Conservation (phyloP, 2,797 vertebrate genomes). For the Avahi laniger region DNA sequence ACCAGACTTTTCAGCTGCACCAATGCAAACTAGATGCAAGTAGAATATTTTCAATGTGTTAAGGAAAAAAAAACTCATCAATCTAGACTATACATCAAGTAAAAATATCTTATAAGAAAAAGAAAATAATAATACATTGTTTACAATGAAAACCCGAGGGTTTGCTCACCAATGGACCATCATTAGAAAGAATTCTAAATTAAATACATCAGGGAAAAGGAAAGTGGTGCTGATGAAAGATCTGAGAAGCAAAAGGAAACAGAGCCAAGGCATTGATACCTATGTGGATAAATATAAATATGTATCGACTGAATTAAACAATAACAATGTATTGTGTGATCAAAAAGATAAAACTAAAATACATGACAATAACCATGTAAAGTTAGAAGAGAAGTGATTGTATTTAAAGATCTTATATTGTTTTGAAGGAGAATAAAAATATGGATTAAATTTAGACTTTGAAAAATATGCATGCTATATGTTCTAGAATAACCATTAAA, state of each 20-base stretch:
- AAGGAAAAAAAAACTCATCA: neutral
- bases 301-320: slow-evolving; percentile 1
- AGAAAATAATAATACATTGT: neutral
- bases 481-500: neutral
- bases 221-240: neutral
- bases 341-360: slow-evolving; percentile 22
- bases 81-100: neutral
- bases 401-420: neutral
- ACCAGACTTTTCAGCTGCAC: neutral
- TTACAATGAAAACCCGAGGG: neutral
- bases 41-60: neutral
- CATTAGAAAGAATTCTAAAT: neutral
- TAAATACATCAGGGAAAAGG: neutral
- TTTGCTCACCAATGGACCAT: neutral
- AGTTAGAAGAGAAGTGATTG: neutral
- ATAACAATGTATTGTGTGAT: neutral
- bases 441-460: neutral
- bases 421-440: neutral
- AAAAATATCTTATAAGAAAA: slow-evolving; percentile 23
- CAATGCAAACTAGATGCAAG: neutral
- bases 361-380: neutral
- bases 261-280: neutral
- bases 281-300: neutral
- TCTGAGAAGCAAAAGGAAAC: slow-evolving; percentile 2
- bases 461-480: neutral